Base-by-base conservation (phyloP, 2,113 vertebrate genomes). In the Scalopus aquaticus region DNA sequence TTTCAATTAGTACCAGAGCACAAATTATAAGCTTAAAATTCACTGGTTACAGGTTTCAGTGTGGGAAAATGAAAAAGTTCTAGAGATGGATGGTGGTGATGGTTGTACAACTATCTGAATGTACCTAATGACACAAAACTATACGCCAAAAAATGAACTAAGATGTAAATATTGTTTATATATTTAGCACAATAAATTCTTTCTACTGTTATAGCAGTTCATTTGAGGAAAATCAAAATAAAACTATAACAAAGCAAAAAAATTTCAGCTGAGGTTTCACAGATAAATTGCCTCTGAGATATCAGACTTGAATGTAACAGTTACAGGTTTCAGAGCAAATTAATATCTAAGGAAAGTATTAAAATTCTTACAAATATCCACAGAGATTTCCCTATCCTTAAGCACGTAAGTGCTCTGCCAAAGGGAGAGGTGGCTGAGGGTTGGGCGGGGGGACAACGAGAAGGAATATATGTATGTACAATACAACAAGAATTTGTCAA, bases 191-290 rank as follows among this genome's bases (percentile, higher is more conserved):
- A 64, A 32, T 30, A 60, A 84, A 42, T 28, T 58, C 11, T 28
- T 10, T 12, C 32, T 32, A 30, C 70, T 60, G 44, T 30, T 81
- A 51, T 32, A 54, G 6, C 69, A 79, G 11, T 60, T 88, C 65
- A 44, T 16, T 62, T 32, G 49, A 49, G 5, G 9, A 79, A 13
- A 74, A 5, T 78, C 9, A 65, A 77, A 37, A 93, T 67, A 93
- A 96, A 93, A 72, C 67, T 84, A 58, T 32, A 78, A 11, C 15
- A 80, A 83, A 79, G 37, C 26, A 3, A 90, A 80, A 96, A 93
- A 83, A 44, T 28, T 81, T 72, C 35, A 87, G 44, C 30, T 35
- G 32, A 32, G 9, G 67, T 56, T 89, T 84, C 82, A 83, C 69
- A 72, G 81, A 76, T 44, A 84, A 44, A 96, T 42, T 87, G 24